Evolutionary conservation across 2,888 invertebrate genomes (phyloP), one percentile per base, ranked within the genome.

Genomic region (Rhingia campestris): DNA sequence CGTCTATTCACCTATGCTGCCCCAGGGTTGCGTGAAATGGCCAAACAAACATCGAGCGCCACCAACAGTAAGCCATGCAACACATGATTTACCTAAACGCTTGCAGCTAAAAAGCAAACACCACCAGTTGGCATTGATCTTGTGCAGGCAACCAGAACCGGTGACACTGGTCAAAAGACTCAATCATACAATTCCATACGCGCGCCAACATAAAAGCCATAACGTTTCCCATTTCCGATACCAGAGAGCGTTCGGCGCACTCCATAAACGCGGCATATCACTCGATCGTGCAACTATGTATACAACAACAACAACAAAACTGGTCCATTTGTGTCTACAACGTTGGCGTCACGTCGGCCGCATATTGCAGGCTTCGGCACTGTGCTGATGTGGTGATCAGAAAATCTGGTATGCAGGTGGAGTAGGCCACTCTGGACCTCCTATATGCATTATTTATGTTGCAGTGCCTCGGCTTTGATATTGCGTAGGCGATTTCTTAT

Each of bases 101-200:
- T 67, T 54, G 6, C 22, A 12, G 53, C 59, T n/a, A 10, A 32
- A 3, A n/a, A 6, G n/a, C 10, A 4, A 43, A 51, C 73, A 22
- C 43, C 75, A 67, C 67, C 30, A 51, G 67, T 77, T 82, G 77
- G 77, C 82, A 82, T 69, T 82, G 82, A 82, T 82, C 82, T 82
- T 82, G 82, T 58, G 67, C 73, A 73, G 56, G 77, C 77, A 58
- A 74, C 69, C 69, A 82, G 79, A 82, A 77, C 77, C 67, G 79
- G 73, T 77, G 82, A 77, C 82, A 82, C 82, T 77, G 73, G 77
- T 77, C 82, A 77, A 77, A 82, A 77, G 73, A 77, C 82, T 82
- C 82, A 73, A 77, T 82, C 82, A 73, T 43, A 43, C 63, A 54
- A 63, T 45, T 22, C 49, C 43, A 45, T 63, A 51, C 54, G 49